Conservation (phyloP, 2,113 vertebrate species). For the Penelope pileata region DNA sequence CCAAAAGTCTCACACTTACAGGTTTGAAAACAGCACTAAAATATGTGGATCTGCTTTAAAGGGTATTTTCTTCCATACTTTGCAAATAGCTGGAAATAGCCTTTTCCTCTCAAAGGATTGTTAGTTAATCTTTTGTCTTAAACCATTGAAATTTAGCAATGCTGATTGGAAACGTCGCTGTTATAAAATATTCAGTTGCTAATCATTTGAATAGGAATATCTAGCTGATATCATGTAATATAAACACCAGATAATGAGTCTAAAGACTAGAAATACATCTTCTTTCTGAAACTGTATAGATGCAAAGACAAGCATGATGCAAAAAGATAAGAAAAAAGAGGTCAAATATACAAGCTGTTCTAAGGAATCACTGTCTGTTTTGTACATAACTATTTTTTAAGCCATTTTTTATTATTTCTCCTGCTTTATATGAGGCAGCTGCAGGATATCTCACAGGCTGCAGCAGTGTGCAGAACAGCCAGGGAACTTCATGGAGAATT, state of each 20-base stretch:
- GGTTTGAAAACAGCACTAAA: not conserved
- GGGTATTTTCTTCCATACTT: not conserved
- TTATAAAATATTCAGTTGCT: not conserved
- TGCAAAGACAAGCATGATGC: not conserved
- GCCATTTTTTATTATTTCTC: not conserved
- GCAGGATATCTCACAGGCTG: not conserved
- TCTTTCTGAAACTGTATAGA: not conserved
- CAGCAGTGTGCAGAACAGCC: not conserved
- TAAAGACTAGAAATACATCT: not conserved
- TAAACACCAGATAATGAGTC: not conserved
- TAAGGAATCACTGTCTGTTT: not conserved
- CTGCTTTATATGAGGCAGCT: not conserved
- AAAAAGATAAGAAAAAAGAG: not conserved
- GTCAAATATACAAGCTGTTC: not conserved
- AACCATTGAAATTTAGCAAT: not conserved
- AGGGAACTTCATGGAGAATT: not conserved
- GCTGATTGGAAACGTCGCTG: not conserved
- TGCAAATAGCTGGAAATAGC: not conserved
- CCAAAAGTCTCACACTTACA: not conserved
- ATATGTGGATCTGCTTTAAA: not conserved
- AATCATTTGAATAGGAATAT: not conserved
- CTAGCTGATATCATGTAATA: not conserved
- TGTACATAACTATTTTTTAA: not conserved
- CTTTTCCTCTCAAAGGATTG: not conserved
- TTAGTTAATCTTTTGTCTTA: not conserved